Conservation (phyloP, 2,888 invertebrate species). For the Napeogenes sylphis region DNA sequence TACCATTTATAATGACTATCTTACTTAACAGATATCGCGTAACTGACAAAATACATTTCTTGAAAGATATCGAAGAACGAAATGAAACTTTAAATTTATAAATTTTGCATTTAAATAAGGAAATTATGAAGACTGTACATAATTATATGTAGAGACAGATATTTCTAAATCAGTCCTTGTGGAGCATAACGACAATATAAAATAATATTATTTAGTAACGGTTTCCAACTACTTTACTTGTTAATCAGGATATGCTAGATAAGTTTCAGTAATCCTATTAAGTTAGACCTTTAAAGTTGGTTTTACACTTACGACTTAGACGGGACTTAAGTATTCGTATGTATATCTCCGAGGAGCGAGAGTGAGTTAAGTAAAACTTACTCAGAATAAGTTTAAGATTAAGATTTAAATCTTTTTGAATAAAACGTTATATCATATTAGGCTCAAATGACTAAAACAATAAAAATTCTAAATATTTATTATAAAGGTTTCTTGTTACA, state of each 20-base stretch:
- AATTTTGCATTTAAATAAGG: conserved; percentile 43
- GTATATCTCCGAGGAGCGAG: conserved; percentile 19
- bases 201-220: conserved; percentile 34
- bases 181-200: conserved; percentile 75
- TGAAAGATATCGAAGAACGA: conserved; percentile 52
- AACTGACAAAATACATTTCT: conserved; percentile 46
- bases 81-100: conserved; percentile 63
- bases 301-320: conserved; percentile 20
- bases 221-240: conserved; percentile 31
- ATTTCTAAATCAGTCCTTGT: conserved; percentile 57
- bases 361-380: background rate
- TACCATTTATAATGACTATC: conserved; percentile 20
- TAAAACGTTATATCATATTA: no score
- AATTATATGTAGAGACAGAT: conserved; percentile 49
- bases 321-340: conserved; percentile 19
- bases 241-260: background rate
- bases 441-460: no score
- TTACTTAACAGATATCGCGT: conserved; percentile 50
- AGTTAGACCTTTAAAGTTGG: conserved; percentile 25
- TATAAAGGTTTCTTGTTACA: no score
- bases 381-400: background rate
- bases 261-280: conserved; percentile 18
- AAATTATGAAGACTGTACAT: conserved; percentile 71
- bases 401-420: no score
- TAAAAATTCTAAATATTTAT: no score